These are phyloP conservation scores for Phenganax stokvisi DNA, from an alignment of 92 coral and sea anemone species.

Conservation along the genomic window DNA sequence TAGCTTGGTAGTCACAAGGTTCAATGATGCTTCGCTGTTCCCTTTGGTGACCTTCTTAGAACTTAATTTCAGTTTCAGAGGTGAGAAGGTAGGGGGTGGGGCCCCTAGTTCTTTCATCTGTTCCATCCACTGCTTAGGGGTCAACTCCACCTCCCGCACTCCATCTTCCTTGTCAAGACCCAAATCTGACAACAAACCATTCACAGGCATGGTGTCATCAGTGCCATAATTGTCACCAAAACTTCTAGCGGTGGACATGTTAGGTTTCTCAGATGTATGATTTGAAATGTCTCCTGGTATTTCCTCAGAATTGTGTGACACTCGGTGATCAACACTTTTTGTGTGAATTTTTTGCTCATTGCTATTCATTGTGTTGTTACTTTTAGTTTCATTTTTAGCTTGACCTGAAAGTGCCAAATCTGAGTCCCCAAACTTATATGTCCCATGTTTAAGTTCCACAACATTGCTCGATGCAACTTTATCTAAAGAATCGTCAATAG, in stretches of 20 bases:
- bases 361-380: background rate
- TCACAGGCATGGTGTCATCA: background rate
- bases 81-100: background rate
- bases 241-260: background rate
- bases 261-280: background rate
- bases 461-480: background rate
- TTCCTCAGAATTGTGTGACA: too few species aligned
- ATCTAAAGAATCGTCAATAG: constrained; percentile 6
- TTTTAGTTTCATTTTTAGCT: background rate
- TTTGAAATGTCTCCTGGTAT: too few species aligned
- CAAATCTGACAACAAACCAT: background rate
- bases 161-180: constrained; percentile 1
- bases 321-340: too few species aligned
- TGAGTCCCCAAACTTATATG: constrained; percentile 41
- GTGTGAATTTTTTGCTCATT: background rate
- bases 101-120: constrained; percentile 10
- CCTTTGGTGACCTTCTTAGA: background rate
- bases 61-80: background rate
- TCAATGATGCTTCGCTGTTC: background rate
- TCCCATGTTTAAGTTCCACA: constrained; percentile 32
- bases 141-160: background rate
- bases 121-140: constrained; percentile 32
- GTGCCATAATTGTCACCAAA: background rate
- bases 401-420: background rate
- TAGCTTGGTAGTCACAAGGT: background rate